Evolutionary conservation across 2,113 vertebrate species (phyloP).

Genomic region (Sinocyclocheilus rhinocerous): DNA sequence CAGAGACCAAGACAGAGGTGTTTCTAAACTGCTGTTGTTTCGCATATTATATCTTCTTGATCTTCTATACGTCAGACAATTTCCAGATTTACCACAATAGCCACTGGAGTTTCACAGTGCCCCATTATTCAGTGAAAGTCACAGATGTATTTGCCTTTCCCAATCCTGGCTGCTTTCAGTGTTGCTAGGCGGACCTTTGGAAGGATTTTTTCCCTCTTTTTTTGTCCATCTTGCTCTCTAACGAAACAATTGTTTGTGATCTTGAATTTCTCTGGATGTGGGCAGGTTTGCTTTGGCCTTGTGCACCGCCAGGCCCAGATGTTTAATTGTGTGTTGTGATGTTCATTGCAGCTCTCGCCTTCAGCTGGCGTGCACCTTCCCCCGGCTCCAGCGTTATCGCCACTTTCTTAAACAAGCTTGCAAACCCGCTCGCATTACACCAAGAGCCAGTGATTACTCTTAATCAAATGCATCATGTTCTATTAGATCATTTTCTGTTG

Average conservation of each 20-base stretch:
- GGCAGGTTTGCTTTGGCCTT: slow-evolving; percentile 18
- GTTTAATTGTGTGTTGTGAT: slow-evolving; percentile 38
- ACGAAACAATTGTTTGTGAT: slow-evolving; percentile 24
- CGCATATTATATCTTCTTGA: neutral
- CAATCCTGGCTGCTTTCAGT: neutral
- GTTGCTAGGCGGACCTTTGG: neutral
- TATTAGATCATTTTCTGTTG: slow-evolving; percentile 35
- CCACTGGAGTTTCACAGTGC: neutral
- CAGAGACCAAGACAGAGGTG: neutral
- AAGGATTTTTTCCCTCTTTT: neutral
- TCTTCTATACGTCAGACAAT: neutral
- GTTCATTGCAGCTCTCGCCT: slow-evolving; percentile 9
- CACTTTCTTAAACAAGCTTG: slow-evolving; percentile 7
- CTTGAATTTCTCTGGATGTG: slow-evolving; percentile 31
- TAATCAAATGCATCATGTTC: slow-evolving; percentile 34
- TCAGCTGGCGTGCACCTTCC: slow-evolving; percentile 14
- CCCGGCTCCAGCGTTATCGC: neutral
- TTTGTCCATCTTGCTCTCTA: neutral
- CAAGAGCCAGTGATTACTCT: slow-evolving; percentile 20
- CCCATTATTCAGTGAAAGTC: slow-evolving; percentile 27
- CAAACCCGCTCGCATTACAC: slow-evolving; percentile 9
- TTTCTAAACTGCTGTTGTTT: slow-evolving; percentile 7
- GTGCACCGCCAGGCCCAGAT: slow-evolving; percentile 40
- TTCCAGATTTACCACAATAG: slow-evolving; percentile 21
- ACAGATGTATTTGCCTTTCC: slow-evolving; percentile 14